Conservation (phyloP, 2,113 vertebrate species). For the Periophthalmus modestus region DNA sequence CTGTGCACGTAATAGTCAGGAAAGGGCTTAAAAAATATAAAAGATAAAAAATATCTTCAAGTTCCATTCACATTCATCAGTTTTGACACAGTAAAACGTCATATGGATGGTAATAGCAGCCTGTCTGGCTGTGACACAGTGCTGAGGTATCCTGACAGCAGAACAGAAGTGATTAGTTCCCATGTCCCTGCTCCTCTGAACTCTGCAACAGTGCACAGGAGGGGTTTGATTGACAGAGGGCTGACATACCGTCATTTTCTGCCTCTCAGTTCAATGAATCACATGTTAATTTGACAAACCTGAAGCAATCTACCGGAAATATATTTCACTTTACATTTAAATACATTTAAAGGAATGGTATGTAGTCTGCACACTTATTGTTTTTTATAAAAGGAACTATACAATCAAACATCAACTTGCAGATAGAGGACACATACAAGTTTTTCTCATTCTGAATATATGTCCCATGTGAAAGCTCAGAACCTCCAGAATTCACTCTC, state of each 20-base stretch:
- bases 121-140: neutral
- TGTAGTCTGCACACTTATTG: too few species aligned
- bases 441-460: too few species aligned
- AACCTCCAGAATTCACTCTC: too few species aligned
- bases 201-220: neutral
- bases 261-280: slow-evolving; percentile 7
- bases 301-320: neutral
- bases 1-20: too few species aligned
- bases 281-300: slow-evolving; percentile 4
- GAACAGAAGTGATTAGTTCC: slow-evolving; percentile 1
- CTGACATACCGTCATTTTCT: neutral
- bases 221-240: neutral
- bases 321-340: too few species aligned
- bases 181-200: neutral
- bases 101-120: neutral
- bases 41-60: neutral
- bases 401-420: too few species aligned
- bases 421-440: too few species aligned
- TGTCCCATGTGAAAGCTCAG: too few species aligned
- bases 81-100: too few species aligned
- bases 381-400: neutral
- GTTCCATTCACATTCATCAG: neutral
- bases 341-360: neutral
- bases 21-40: too few species aligned
- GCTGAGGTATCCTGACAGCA: neutral